Percentiles rank a stretch among this genome's conserved stretches.
These are phyloP conservation scores for Erpobdella octoculata DNA, from an alignment of 2,888 invertebrate species.

Conservation along the genomic window DNA sequence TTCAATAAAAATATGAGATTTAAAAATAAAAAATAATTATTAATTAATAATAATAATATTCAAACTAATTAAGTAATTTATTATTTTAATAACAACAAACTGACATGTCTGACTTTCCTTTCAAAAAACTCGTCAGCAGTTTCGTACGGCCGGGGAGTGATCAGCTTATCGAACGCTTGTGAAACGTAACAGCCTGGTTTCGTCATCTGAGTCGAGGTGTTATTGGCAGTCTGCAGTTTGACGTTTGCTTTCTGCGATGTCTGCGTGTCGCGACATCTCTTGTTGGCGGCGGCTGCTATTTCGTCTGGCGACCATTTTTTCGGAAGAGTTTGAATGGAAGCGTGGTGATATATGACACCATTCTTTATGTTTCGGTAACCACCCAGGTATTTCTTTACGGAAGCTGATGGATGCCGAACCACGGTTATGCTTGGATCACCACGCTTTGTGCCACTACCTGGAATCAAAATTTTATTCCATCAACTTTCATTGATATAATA, in stretches of 20 bases:
- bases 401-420: too few relatives aligned
- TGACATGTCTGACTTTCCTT: background rate
- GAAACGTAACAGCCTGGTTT: background rate
- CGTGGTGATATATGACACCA: constrained; percentile 69
- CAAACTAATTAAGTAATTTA: too few relatives aligned
- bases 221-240: constrained; percentile 49
- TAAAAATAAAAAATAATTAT: too few relatives aligned
- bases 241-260: constrained; percentile 46
- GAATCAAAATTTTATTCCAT: too few relatives aligned
- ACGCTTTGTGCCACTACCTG: too few relatives aligned
- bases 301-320: constrained; percentile 43
- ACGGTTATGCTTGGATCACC: too few relatives aligned
- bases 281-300: constrained; percentile 34
- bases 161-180: background rate
- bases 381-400: too few relatives aligned
- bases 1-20: too few relatives aligned
- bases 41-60: too few relatives aligned
- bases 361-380: constrained; percentile 69
- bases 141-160: background rate
- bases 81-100: too few relatives aligned
- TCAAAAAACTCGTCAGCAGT: background rate
- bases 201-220: constrained; percentile 53
- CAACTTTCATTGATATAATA: too few relatives aligned
- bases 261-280: constrained; percentile 50
- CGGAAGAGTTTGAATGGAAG: constrained; percentile 68